Evolutionary conservation across 2,797 vertebrate genomes (phyloP), one percentile per base, ranked within the genome.

Genomic region (Mus minutoides): DNA sequence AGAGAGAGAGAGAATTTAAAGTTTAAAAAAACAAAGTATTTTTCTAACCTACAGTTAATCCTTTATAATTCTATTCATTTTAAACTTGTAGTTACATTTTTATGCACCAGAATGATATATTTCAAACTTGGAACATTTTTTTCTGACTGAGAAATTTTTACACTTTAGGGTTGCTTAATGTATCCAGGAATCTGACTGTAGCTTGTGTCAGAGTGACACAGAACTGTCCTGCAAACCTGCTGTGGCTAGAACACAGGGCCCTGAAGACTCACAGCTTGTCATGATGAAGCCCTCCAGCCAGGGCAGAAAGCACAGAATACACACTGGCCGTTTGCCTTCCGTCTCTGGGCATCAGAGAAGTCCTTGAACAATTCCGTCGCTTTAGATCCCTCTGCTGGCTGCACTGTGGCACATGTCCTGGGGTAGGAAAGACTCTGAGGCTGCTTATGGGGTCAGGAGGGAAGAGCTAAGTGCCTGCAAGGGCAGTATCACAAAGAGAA

Each of bases 11-110:
- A 49, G 49, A 43, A 46, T 22, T 40, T 62, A 46, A 49, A 67
- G 62, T 84, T 26, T 11, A 21, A 84, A 54, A 54, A 54, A 56
- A 29, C 52, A 87, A 89, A 78, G 56, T 26, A 11, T 58, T 91
- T 40, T 90, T 64, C 37, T 90, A 84, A 76, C 10, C 11, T 86
- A 92, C 7, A 3, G 88, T 64, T 86, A 97, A 92, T 8, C 9
- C 46, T 88, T 91, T 89, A 64, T 86, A 85, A 80, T 71, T 76
- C 80, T 3, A 37, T 12, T 95, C 62, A 64, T 31, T 64, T 64
- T 31, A 64, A 88, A 58, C 69, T 88, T 80, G 9, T 92, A 82
- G 62, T 11, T 86, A n/a, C 46, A 10, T 86, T 17, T 71, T 69
- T 52, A 17, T 86, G 16, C 13, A 78, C 80, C 82, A 82, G 31